phyloP scores from a whole-genome alignment of 2,797 vertebrate species.

The Siniperca obscura region DNA sequence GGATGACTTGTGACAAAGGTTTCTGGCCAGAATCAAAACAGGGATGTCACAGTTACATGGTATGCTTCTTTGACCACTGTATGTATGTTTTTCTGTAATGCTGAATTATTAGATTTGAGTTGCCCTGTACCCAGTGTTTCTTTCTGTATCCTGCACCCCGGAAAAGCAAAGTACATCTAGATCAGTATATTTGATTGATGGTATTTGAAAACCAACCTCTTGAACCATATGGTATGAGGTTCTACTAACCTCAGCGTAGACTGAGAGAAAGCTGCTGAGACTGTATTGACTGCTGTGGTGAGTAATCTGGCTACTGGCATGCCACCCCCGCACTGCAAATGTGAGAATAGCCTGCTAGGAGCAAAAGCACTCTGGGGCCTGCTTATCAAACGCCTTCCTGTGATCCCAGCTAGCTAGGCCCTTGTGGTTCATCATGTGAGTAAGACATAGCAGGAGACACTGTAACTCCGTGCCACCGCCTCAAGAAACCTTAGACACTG shows the following conservation, averaged over 20 bases:
- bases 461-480: background rate
- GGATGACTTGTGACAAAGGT: background rate
- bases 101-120: background rate
- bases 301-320: slow-evolving; percentile 65
- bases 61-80: background rate
- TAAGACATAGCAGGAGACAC: slow-evolving; percentile 32
- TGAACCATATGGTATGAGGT: slow-evolving; percentile 6
- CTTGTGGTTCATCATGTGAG: slow-evolving; percentile 41
- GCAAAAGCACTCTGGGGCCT: slow-evolving; percentile 58
- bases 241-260: slow-evolving; percentile 13
- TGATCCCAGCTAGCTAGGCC: slow-evolving; percentile 51
- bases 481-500: background rate
- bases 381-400: slow-evolving; percentile 66
- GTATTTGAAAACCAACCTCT: slow-evolving; percentile 20
- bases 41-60: background rate
- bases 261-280: slow-evolving; percentile 37
- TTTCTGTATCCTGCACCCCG: background rate
- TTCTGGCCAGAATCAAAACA: background rate
- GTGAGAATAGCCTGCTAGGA: slow-evolving; percentile 64
- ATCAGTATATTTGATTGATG: slow-evolving; percentile 1
- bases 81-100: background rate
- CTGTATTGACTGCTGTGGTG: slow-evolving; percentile 52
- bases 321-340: slow-evolving; percentile 57
- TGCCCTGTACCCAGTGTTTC: background rate
- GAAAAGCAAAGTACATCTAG: background rate